A percentile compares a stretch with the other conserved stretches of the same genome.
Evolutionary conservation across 2,888 invertebrate genomes (phyloP).

Genomic region (Lycia hirtaria): DNA sequence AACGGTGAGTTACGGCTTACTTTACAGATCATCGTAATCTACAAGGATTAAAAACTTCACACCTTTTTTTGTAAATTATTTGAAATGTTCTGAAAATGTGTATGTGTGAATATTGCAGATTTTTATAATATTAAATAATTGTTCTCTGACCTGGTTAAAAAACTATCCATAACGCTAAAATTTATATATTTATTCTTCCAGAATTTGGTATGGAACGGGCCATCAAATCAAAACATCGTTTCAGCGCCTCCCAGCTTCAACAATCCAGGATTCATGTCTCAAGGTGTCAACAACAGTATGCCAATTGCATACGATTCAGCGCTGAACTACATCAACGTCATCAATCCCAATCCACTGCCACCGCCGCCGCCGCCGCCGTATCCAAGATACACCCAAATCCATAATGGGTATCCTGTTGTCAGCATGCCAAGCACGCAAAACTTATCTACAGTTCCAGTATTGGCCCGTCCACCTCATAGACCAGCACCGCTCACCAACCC

Average conservation of each 20-base stretch:
- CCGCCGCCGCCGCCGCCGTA: constrained; percentile 17
- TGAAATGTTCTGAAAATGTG: too few species aligned
- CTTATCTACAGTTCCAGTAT: constrained; percentile 27
- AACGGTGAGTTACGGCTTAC: constrained; percentile 52
- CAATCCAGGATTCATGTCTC: constrained; percentile 1
- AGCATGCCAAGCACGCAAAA: constrained; percentile 32
- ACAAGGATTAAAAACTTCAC: too few species aligned
- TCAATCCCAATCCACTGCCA: too few species aligned
- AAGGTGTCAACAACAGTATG: constrained; percentile 3
- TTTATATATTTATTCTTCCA: constrained; percentile 41
- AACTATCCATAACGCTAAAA: neutral
- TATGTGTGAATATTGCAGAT: neutral
- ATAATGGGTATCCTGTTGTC: constrained; percentile 32
- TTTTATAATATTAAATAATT: too few species aligned
- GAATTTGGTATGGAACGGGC: constrained; percentile 48
- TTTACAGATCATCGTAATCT: too few species aligned
- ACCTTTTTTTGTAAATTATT: neutral
- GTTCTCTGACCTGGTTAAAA: too few species aligned
- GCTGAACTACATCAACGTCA: constrained; percentile 38
- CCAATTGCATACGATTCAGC: constrained; percentile 20
- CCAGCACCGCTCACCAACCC: constrained; percentile 20
- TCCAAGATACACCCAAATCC: constrained; percentile 15
- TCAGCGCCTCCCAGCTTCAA: neutral
- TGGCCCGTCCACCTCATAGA: constrained; percentile 27
- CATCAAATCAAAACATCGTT: constrained; percentile 21